Evolutionary conservation across 2,888 invertebrate genomes (phyloP).

Genomic region (Tricholauxania praeusta): DNA sequence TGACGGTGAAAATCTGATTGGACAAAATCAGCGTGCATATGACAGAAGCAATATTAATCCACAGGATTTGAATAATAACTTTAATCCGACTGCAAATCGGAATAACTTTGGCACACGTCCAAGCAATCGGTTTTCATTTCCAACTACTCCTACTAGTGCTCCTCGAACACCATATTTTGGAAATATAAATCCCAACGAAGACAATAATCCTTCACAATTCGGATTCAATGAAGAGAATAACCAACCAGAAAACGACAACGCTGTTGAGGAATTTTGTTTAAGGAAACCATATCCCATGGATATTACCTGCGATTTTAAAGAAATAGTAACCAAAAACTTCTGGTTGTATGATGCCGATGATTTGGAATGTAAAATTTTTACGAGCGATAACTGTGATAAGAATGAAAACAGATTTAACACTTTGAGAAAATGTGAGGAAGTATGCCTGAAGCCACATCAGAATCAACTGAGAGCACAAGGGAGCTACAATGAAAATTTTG

Average conservation of each 20-base stretch:
- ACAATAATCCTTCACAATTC: no score
- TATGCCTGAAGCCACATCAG: conserved; percentile 49
- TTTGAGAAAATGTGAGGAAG: conserved; percentile 54
- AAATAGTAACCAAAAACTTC: conserved; percentile 51
- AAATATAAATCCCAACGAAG: no score
- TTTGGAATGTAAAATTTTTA: conserved; percentile 58
- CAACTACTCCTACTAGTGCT: neutral
- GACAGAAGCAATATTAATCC: neutral
- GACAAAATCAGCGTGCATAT: neutral
- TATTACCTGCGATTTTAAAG: conserved; percentile 47
- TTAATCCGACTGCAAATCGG: no score
- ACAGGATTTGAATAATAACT: neutral
- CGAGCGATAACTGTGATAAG: conserved; percentile 59
- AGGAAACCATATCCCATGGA: conserved; percentile 48
- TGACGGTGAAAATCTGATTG: conserved; percentile 47
- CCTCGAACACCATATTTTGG: neutral
- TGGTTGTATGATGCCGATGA: conserved; percentile 62
- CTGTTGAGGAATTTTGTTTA: conserved; percentile 56
- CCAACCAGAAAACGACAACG: conserved; percentile 45
- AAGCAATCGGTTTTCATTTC: neutral
- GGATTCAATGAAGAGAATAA: no score
- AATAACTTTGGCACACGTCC: no score
- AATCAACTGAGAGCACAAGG: neutral
- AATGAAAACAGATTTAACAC: conserved; percentile 58
- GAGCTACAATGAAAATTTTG: neutral